Evolutionary conservation across 2,888 invertebrate genomes (phyloP), one percentile per base, ranked within the genome.

Genomic region (Drosophila sordidapex): DNA sequence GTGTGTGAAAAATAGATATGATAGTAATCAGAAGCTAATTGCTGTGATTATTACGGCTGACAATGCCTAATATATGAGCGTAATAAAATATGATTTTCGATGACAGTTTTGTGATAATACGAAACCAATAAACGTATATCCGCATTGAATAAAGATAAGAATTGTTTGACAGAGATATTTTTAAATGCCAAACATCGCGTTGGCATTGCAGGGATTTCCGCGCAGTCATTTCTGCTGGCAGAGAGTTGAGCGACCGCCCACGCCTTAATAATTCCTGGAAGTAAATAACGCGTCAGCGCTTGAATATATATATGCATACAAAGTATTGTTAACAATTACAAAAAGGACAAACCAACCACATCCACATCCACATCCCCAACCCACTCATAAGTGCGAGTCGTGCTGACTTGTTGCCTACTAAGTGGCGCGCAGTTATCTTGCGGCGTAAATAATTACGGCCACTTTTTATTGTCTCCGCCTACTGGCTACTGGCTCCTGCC

Each of bases 381-480:
- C 33, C 40, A n/a, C 27, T 21, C 15, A 40, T 2, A 13, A 33
- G 25, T 29, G 27, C 13, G 15, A 11, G 11, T 66, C 31, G 21
- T 35, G n/a, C 15, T 53, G 71, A 73, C 78, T 74, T 81, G 77
- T 81, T 74, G 72, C 79, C 85, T 79, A 84, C 57, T 85, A 76
- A 67, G 64, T 36, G 25, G 66, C 60, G 63, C 61, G 66, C 58
- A 60, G 57, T 29, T 74, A 87, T 79, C 85, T 67, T 59, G 40
- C 61, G 69, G 70, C 74, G 67, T 84, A 69, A 80, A 77, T 85
- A 84, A 85, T 87, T 79, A 77, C 63, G 18, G 61, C 58, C 59
- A 75, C 69, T 85, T 81, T 63, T 62, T 77, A 63, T 53, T n/a
- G 60, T 62, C 51, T 57, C 53, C 53, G 46, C 54, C 25, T 31